Base-by-base conservation (phyloP, 2,113 vertebrate genomes). In the Oreochromis tanganicae region DNA sequence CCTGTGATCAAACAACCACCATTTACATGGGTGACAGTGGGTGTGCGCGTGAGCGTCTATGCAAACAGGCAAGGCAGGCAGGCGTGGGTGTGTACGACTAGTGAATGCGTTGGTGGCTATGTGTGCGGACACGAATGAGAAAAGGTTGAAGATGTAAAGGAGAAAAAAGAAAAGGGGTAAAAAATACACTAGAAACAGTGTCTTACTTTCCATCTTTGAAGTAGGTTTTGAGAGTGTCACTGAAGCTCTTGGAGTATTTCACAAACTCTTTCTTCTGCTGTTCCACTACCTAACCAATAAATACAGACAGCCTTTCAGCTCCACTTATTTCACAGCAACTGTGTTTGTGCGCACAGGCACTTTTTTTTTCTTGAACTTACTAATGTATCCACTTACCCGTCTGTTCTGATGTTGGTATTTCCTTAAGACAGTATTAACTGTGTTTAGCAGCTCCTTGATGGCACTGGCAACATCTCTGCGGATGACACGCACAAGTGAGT, bases 161-260 rank as follows among this genome's bases (percentile, higher is more conserved):
- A 8, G 56, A 78, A 38, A 79, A 52, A 63, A 32, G 29, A 19
- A n/a, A 34, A 63, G 24, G 11, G 21, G 71, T 34, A 63, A 19
- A 63, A 46, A 87, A 78, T 48, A 83, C 90, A 92, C 13, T 46
- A 54, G 56, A 90, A 91, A 80, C 59, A 17, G 21, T 71, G 82
- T 85, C 98, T 97, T 97, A 99, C 98, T 98, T 99, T 97, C 97
- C 98, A 94, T 99, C 98, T 97, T 98, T 99, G 97, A 99, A 99
- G 97, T 98, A 99, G 21, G 97, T 98, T 97, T 99, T 98, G 93
- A 99, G 97, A 86, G 98, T 97, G 94, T 99, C 97, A 83, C 98
- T 99, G 98, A 99, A 99, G 96, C 98, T 99, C 97, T 99, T 99
- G 92, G 99, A 99, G 94, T 98, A 98, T 96, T 99, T 99, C 97